These are phyloP conservation scores for Silurus aristotelis DNA, from an alignment of 2,797 vertebrate genomes.

Conservation along the genomic window DNA sequence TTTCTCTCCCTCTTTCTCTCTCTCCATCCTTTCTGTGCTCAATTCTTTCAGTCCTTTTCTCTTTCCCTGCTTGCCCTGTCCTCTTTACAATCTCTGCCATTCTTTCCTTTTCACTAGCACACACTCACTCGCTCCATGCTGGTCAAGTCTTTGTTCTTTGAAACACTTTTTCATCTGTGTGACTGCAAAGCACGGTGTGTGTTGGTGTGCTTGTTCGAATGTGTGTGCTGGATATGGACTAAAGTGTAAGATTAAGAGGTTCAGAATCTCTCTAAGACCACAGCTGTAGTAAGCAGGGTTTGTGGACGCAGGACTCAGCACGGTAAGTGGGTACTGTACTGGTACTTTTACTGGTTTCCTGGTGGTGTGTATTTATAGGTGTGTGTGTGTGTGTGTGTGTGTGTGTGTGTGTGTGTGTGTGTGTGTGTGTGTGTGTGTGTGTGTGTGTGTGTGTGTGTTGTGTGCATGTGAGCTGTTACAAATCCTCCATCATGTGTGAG, in stretches of 20 bases:
- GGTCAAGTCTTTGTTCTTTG: slow-evolving; percentile 44
- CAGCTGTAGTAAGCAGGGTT: slow-evolving; percentile 31
- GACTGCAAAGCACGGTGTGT: slow-evolving; percentile 27
- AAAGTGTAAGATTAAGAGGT: slow-evolving; percentile 30
- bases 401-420: too few relatives aligned
- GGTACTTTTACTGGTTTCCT: slow-evolving; percentile 4
- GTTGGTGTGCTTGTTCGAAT: slow-evolving; percentile 2
- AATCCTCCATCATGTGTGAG: slow-evolving; percentile 16
- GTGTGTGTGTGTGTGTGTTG: background rate
- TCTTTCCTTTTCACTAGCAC: slow-evolving; percentile 27
- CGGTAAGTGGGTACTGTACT: slow-evolving; percentile 56
- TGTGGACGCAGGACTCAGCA: slow-evolving; percentile 49
- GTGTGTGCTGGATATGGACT: slow-evolving; percentile 15
- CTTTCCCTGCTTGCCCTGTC: background rate
- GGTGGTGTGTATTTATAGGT: background rate
- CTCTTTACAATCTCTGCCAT: background rate
- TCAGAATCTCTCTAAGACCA: slow-evolving; percentile 13
- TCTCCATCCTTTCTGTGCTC: background rate
- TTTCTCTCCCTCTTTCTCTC: background rate
- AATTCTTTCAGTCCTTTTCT: slow-evolving; percentile 10
- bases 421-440: slow-evolving; percentile 5
- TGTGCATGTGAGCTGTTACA: slow-evolving; percentile 19
- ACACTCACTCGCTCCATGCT: slow-evolving; percentile 21
- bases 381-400: background rate
- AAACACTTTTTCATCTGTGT: slow-evolving; percentile 34